Percentiles rank a stretch among this genome's conserved stretches.
Conservation (phyloP, 2,888 invertebrate species). For the Pseudococcus longispinus region DNA sequence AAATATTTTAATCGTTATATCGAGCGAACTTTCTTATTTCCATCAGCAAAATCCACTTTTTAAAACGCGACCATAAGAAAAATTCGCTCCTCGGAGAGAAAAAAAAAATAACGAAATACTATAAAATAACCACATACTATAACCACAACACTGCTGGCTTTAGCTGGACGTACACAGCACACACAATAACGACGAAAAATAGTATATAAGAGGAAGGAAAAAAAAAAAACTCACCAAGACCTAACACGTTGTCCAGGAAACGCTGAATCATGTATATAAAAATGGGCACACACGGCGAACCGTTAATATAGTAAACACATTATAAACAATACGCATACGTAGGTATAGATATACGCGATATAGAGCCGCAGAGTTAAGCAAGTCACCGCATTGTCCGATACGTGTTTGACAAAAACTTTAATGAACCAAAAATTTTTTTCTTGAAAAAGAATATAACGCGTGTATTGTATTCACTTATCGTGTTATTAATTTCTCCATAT, state of each 20-base stretch:
- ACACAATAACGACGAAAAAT: neutral
- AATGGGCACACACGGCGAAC: slow-evolving; percentile 53
- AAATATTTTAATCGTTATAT: slow-evolving; percentile 35
- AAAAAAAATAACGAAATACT: neutral
- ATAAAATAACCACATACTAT: neutral
- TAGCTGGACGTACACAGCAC: neutral
- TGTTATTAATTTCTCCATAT: slow-evolving; percentile 53
- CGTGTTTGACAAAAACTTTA: slow-evolving; percentile 53
- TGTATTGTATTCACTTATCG: slow-evolving; percentile 50
- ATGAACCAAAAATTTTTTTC: slow-evolving; percentile 50
- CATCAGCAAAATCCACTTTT: slow-evolving; percentile 11
- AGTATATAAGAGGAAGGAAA: neutral
- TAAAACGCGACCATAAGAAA: neutral
- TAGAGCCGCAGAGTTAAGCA: slow-evolving; percentile 44
- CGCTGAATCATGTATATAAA: slow-evolving; percentile 55
- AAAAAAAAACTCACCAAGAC: slow-evolving; percentile 37
- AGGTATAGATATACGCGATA: neutral
- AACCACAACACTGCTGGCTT: neutral
- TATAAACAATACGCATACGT: slow-evolving; percentile 11
- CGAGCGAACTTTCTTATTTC: slow-evolving; percentile 19
- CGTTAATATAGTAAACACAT: slow-evolving; percentile 41
- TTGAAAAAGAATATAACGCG: slow-evolving; percentile 46
- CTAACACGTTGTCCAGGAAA: slow-evolving; percentile 49
- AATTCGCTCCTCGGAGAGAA: neutral
- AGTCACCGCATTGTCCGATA: slow-evolving; percentile 55